These are phyloP conservation scores for Sylvicola cinctus DNA, from an alignment of 2,888 invertebrate species.

Conservation along the genomic window DNA sequence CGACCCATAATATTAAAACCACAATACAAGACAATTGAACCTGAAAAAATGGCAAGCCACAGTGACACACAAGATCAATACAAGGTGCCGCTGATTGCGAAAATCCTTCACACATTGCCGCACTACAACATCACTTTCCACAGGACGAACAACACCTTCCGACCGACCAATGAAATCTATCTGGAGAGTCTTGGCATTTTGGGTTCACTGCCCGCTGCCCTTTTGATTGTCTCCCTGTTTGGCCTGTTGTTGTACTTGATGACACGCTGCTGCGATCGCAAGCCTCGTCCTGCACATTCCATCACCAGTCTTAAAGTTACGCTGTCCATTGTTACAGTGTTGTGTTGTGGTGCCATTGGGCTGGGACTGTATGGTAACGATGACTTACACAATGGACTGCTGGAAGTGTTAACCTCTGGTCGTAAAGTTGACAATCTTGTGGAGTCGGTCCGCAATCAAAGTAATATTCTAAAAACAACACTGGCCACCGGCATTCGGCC, in stretches of 20 bases:
- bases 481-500: constrained; percentile 47
- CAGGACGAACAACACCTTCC: constrained; percentile 77
- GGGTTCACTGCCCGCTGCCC: constrained; percentile 82
- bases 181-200: constrained; percentile 87
- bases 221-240: constrained; percentile 76
- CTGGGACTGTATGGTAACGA: constrained; percentile 83
- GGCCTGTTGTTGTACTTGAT: constrained; percentile 80
- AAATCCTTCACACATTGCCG: constrained; percentile 72
- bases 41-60: no score
- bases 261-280: constrained; percentile 88
- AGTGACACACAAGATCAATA: constrained; percentile 42
- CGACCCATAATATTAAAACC: no score
- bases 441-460: constrained; percentile 62
- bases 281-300: constrained; percentile 70
- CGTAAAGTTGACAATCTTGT: constrained; percentile 63
- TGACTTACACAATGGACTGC: constrained; percentile 76
- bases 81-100: constrained; percentile 66
- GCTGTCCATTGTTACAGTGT: constrained; percentile 58
- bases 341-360: constrained; percentile 79
- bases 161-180: constrained; percentile 74
- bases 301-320: constrained; percentile 72
- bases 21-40: no score
- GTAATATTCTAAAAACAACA: constrained; percentile 53
- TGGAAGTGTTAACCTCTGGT: constrained; percentile 60
- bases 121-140: constrained; percentile 83